Evolutionary conservation across 30 jellyfish, hydroid and myxozoan genomes (phyloP).

Genomic region (Hydractinia symbiolongicarpus): DNA sequence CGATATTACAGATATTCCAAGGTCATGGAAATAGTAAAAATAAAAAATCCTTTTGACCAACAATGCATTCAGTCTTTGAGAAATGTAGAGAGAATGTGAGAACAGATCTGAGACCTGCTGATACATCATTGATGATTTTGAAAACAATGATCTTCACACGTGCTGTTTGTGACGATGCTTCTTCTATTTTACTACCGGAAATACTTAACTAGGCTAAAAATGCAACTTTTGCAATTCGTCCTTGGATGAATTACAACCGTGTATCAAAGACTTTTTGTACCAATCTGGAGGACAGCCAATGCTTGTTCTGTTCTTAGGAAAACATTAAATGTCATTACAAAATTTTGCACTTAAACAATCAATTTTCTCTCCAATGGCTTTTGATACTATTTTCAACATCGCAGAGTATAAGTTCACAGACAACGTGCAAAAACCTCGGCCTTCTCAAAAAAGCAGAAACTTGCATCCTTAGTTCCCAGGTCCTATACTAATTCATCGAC

Average conservation of each 20-base stretch:
- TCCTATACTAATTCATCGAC: constrained; percentile 3
- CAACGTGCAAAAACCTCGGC: not conserved
- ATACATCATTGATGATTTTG: not conserved
- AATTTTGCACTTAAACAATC: not conserved
- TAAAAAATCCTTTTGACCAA: not conserved
- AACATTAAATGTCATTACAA: not conserved
- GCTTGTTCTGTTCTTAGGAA: not conserved
- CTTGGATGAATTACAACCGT: not conserved
- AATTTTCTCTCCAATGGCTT: not conserved
- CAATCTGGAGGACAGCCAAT: not conserved
- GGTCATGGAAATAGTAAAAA: not conserved
- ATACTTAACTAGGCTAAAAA: no score
- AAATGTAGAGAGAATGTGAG: constrained; percentile 4
- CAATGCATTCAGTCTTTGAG: constrained; percentile 4
- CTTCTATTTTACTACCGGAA: not conserved
- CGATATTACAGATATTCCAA: not conserved
- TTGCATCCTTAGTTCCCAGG: not conserved
- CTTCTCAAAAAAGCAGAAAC: not conserved
- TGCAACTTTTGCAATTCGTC: not conserved
- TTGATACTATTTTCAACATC: constrained; percentile 7
- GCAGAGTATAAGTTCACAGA: not conserved
- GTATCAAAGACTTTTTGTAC: not conserved
- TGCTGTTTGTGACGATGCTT: not conserved
- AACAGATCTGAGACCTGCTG: constrained; percentile 4
- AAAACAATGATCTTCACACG: not conserved